Conservation (phyloP, 2,113 vertebrate genomes). For the Tor tambroides region DNA sequence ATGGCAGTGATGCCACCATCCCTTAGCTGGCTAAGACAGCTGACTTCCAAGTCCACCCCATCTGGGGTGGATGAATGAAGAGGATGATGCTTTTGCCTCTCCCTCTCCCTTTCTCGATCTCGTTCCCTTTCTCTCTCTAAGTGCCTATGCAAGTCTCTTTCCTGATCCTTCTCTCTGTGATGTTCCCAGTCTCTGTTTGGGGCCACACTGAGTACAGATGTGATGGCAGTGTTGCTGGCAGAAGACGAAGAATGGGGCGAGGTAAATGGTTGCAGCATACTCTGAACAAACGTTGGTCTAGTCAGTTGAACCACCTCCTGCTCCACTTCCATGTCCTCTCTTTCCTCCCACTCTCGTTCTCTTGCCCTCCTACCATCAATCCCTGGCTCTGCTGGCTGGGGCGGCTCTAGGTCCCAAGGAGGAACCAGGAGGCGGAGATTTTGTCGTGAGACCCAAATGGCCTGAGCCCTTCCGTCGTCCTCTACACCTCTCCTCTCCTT, state of each 20-base stretch:
- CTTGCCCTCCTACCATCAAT: slow-evolving; percentile 61
- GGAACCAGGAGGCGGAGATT: slow-evolving; percentile 84
- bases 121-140: slow-evolving; percentile 52
- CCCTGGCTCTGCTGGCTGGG: slow-evolving; percentile 64
- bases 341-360: slow-evolving; percentile 71
- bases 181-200: slow-evolving; percentile 68
- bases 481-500: slow-evolving; percentile 61
- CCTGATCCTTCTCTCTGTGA: slow-evolving; percentile 49
- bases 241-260: slow-evolving; percentile 68
- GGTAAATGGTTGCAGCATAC: slow-evolving; percentile 63
- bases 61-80: slow-evolving; percentile 76
- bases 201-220: slow-evolving; percentile 62
- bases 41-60: slow-evolving; percentile 79
- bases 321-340: slow-evolving; percentile 77
- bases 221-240: slow-evolving; percentile 64
- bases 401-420: slow-evolving; percentile 81
- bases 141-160: slow-evolving; percentile 56
- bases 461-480: slow-evolving; percentile 68
- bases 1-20: slow-evolving; percentile 55
- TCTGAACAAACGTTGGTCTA: slow-evolving; percentile 64
- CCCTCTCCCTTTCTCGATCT: slow-evolving; percentile 62
- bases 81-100: slow-evolving; percentile 68
- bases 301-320: slow-evolving; percentile 78
- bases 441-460: slow-evolving; percentile 84
- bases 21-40: slow-evolving; percentile 73